These are phyloP conservation scores for Drymodes brunneopygia DNA, from an alignment of 2,113 vertebrate species.

Conservation along the genomic window DNA sequence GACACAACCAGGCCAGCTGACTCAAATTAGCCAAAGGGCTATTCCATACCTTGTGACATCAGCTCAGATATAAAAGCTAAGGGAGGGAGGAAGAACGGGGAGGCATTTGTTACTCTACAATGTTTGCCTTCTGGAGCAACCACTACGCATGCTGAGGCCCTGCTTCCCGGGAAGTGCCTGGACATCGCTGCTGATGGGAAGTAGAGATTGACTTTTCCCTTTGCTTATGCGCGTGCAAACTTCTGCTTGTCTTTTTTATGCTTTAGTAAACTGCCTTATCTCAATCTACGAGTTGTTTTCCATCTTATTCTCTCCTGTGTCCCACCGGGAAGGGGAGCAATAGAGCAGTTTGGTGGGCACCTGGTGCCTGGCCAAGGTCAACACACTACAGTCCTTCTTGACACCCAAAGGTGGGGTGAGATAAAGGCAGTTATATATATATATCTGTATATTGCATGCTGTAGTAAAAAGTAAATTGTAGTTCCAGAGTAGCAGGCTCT, in stretches of 20 bases:
- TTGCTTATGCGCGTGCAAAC: neutral
- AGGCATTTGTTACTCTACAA: neutral
- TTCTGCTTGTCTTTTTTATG: neutral
- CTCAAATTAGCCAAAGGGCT: neutral
- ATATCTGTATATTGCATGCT: neutral
- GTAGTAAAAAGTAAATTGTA: neutral
- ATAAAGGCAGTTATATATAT: neutral
- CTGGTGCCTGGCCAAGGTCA: neutral
- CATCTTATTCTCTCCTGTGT: neutral
- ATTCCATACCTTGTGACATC: neutral
- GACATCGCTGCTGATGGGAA: neutral
- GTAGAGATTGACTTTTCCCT: neutral
- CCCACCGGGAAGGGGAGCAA: neutral
- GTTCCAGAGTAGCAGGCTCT: neutral
- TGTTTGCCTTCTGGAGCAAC: neutral
- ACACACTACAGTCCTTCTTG: neutral
- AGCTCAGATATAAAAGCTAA: neutral
- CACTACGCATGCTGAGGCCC: neutral
- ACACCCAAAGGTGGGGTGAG: neutral
- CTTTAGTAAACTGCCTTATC: neutral
- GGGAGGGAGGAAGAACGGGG: neutral
- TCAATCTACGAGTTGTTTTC: neutral
- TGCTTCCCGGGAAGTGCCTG: neutral
- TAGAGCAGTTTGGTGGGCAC: rapidly evolving
- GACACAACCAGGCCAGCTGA: neutral